Conservation (phyloP, 2,888 invertebrate genomes). For the Xylocampa areola region DNA sequence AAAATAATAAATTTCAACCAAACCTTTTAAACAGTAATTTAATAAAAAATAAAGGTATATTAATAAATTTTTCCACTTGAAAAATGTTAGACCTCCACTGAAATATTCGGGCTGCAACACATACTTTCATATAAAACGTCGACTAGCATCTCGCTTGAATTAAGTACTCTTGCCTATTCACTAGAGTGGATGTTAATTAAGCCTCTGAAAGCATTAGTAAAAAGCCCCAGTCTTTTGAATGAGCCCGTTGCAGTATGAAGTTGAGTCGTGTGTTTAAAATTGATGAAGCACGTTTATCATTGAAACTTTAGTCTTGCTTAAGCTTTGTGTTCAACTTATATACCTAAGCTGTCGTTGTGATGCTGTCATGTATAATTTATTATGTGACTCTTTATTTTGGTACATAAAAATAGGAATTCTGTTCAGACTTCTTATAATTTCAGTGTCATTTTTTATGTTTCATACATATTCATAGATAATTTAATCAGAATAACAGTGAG, state of each 20-base stretch:
- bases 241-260: slow-evolving; percentile 70
- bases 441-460: too few species aligned
- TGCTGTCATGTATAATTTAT: slow-evolving; percentile 15
- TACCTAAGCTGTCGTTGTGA: slow-evolving; percentile 8
- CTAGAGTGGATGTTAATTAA: slow-evolving; percentile 85
- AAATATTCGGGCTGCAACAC: slow-evolving; percentile 49
- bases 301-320: slow-evolving; percentile 48
- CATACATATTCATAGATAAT: too few species aligned
- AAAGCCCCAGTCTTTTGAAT: slow-evolving; percentile 80
- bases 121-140: slow-evolving; percentile 53
- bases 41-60: slow-evolving; percentile 17
- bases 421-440: background rate
- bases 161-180: slow-evolving; percentile 80
- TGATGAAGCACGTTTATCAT: slow-evolving; percentile 70
- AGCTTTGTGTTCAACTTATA: slow-evolving; percentile 32
- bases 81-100: slow-evolving; percentile 12
- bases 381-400: slow-evolving; percentile 2
- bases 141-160: slow-evolving; percentile 69
- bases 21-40: too few species aligned
- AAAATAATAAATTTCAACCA: too few species aligned
- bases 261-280: slow-evolving; percentile 71
- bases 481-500: too few species aligned
- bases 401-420: background rate
- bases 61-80: background rate
- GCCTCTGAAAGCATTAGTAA: slow-evolving; percentile 84